Evolutionary conservation across 2,888 invertebrate genomes (phyloP), one percentile per base, ranked within the genome.

Genomic region (Trichopoda pennipes): DNA sequence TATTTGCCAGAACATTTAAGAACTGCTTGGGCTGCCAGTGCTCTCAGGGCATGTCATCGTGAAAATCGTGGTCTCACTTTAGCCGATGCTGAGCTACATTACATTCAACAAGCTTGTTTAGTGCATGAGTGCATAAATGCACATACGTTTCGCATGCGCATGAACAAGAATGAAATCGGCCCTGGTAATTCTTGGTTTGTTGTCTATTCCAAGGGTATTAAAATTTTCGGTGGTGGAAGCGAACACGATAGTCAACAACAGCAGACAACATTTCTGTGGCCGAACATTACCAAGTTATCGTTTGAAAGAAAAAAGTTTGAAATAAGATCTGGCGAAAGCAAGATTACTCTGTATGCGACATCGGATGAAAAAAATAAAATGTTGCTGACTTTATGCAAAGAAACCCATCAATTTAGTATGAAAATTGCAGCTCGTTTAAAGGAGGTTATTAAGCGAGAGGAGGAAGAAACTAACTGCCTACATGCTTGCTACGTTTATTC

Each of bases 261-360:
- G 77, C 93, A 95, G 73, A 95, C 96, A 38, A 95, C 96, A 85
- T 98, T 98, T 89, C 94, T 97, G 77, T 99, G 99, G 99, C 96
- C 97, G 87, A 96, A 97, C 86, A 99, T 99, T 84, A 97, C 96
- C 84, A 98, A 98, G 92, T 92, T 99, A 19, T 96, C 96, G 90
- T 99, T 98, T 91, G 98, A 99, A 93, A 94, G 98, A 88, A 98
- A 98, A 92, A 99, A 98, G 92, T 98, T 99, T 91, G 98, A 98
- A 92, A 97, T 99, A 87, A 94, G 97, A 83, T 96, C 97, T 12
- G 95, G 96, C 76, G 97, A 97, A 88, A 95, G 95, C 86, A 96
- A 96, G 89, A 94, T 97, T 85, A 96, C 96, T 1, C 93, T 98
- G 84, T 99, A 96, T 91, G 96, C 98, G 3, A 95, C 95, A 72